Percentiles rank a stretch among this genome's conserved stretches.
Evolutionary conservation across 1,140 invertebrate species (phyloP).

Genomic region (Hyphantria cunea): DNA sequence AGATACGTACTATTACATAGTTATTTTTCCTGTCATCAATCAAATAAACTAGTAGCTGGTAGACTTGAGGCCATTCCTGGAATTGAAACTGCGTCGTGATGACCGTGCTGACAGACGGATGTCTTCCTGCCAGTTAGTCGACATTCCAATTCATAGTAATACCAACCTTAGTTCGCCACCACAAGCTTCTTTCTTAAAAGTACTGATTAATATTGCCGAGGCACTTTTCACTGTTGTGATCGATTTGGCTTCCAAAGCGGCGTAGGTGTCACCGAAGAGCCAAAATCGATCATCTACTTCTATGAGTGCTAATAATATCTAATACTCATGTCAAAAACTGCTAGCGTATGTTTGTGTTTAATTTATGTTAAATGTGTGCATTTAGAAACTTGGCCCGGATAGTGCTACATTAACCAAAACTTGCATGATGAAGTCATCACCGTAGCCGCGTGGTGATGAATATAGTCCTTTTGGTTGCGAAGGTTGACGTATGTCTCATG

Average conservation of each 20-base stretch:
- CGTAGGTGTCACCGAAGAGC: constrained; percentile 47
- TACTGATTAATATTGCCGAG: constrained; percentile 23
- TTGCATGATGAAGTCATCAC: constrained; percentile 20
- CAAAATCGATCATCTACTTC: constrained; percentile 41
- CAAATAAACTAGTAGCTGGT: constrained; percentile 13
- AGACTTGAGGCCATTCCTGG: constrained; percentile 48
- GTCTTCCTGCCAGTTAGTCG: constrained; percentile 60
- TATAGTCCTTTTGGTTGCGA: too few relatives aligned
- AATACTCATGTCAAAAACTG: constrained; percentile 15
- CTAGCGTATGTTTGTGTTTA: constrained; percentile 15
- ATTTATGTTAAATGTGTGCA: constrained; percentile 21
- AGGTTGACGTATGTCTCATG: too few relatives aligned
- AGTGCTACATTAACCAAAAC: constrained; percentile 12
- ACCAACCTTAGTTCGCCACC: constrained; percentile 25
- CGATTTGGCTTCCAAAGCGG: constrained; percentile 45
- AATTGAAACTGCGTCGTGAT: constrained; percentile 51
- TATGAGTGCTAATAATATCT: constrained; percentile 23
- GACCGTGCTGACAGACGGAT: constrained; percentile 60
- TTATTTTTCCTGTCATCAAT: constrained; percentile 27
- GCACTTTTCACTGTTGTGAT: constrained; percentile 46
- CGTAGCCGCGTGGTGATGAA: too few relatives aligned
- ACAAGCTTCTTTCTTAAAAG: constrained; percentile 17
- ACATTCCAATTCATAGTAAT: constrained; percentile 15
- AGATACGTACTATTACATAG: constrained; percentile 30
- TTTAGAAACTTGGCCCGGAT: constrained; percentile 25